Evolutionary conservation across 2,113 vertebrate genomes (phyloP).

Genomic region (Patagioenas fasciata): DNA sequence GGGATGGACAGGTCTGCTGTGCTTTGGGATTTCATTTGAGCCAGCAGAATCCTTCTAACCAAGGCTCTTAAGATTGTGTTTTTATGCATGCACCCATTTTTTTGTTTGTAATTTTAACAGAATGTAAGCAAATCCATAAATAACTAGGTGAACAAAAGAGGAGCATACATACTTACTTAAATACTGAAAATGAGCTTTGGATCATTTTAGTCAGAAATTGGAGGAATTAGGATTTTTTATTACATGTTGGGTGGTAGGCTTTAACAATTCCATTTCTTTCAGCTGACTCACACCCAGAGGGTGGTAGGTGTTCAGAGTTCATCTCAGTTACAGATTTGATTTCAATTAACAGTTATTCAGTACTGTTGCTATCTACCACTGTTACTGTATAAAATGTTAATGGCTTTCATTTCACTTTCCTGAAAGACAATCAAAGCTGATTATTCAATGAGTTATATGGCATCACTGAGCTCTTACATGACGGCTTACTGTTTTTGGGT

Average conservation of each 20-base stretch:
- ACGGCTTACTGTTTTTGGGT: background rate
- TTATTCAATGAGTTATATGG: slow-evolving; percentile 48
- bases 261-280: background rate
- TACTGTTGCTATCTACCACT: background rate
- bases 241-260: background rate
- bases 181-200: background rate
- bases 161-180: background rate
- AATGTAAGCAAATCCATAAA: background rate
- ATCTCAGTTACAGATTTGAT: background rate
- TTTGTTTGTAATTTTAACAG: background rate
- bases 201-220: background rate
- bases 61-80: background rate
- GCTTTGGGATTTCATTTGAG: background rate
- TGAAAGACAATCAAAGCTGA: slow-evolving; percentile 38
- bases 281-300: background rate
- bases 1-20: background rate
- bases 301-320: background rate
- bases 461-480: background rate
- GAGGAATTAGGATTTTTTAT: background rate
- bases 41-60: background rate
- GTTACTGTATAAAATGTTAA: background rate
- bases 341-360: slow-evolving; percentile 16
- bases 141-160: background rate
- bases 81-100: background rate
- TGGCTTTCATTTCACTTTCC: slow-evolving; percentile 32